Percentiles rank a stretch among this genome's conserved stretches.
Conservation (phyloP, 1,140 invertebrate species). For the Lasioglossum baleicum region DNA sequence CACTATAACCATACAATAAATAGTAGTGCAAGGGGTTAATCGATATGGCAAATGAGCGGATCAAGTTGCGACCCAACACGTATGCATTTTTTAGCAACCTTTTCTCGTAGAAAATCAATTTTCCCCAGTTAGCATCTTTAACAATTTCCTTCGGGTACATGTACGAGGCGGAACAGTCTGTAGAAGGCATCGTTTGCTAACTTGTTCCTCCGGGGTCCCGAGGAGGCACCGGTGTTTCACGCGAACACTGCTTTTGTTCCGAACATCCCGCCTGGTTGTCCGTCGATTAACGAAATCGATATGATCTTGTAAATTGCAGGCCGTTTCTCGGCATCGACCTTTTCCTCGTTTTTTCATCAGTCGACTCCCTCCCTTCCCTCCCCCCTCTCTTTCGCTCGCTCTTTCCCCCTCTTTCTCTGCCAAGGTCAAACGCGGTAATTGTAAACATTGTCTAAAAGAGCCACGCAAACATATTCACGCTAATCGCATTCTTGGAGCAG, state of each 20-base stretch:
- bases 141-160: background rate
- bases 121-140: too few relatives aligned
- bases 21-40: too few relatives aligned
- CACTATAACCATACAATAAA: too few relatives aligned
- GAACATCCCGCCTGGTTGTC: background rate
- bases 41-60: too few relatives aligned
- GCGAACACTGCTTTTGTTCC: background rate
- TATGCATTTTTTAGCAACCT: too few relatives aligned
- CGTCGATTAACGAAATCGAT: conserved; percentile 10
- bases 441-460: conserved; percentile 13
- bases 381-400: too few relatives aligned
- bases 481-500: conserved; percentile 8
- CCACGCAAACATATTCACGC: background rate
- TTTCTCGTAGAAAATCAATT: too few relatives aligned
- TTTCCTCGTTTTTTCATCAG: background rate
- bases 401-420: background rate
- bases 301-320: background rate
- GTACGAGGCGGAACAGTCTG: background rate
- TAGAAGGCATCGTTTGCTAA: background rate
- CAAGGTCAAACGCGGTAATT: background rate
- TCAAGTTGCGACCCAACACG: too few relatives aligned
- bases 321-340: background rate
- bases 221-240: background rate
- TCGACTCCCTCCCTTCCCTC: too few relatives aligned
- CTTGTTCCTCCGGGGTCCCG: background rate